A percentile compares a stretch with the other conserved stretches of the same genome.
phyloP scores from a whole-genome alignment of 2,888 invertebrate genomes.

The Periphyllus acericola region DNA sequence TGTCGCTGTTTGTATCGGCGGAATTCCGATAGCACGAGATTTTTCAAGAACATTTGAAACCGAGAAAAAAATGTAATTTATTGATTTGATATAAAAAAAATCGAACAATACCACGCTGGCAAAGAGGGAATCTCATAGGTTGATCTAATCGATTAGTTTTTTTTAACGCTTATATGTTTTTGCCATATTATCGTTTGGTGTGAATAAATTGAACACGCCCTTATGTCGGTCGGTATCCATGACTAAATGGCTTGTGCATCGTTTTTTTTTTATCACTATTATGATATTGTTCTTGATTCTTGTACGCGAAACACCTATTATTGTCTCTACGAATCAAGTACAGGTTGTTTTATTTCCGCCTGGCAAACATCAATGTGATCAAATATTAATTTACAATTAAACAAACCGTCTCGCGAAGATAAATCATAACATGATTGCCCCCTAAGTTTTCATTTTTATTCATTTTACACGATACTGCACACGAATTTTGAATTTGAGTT shows the following conservation, averaged over 20 bases:
- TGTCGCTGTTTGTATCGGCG: neutral
- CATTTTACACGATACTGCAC: neutral
- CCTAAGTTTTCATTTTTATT: neutral
- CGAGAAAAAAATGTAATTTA: neutral
- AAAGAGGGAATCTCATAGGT: neutral
- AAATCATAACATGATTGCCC: neutral
- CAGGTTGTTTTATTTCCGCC: no score
- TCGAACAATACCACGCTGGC: neutral
- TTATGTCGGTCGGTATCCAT: neutral
- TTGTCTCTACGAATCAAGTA: no score
- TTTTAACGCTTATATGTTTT: neutral
- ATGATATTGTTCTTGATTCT: neutral
- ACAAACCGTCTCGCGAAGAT: neutral
- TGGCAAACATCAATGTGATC: neutral
- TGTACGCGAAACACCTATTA: neutral
- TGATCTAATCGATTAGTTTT: conserved; percentile 10
- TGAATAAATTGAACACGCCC: neutral
- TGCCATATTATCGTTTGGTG: neutral
- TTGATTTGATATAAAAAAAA: neutral
- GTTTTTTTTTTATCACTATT: conserved; percentile 4
- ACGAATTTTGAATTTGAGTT: neutral
- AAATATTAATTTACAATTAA: neutral
- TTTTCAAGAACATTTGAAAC: neutral
- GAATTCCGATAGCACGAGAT: neutral
- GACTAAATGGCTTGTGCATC: conserved; percentile 20